Base-by-base conservation (phyloP, 2,888 invertebrate species). In the Rotaria magnacalcarata region DNA sequence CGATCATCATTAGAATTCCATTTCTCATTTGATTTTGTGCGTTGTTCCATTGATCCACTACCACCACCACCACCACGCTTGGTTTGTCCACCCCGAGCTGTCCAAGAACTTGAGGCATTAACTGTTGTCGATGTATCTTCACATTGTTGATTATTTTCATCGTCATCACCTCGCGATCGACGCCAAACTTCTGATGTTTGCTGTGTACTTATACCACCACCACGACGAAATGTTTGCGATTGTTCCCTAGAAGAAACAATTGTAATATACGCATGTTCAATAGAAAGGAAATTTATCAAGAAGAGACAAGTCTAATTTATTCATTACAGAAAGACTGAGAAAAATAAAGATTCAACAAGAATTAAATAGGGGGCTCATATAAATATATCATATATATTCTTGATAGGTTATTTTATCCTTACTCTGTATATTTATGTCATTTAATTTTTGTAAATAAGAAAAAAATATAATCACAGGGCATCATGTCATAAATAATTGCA, bases 221-320 rank as follows among this genome's bases (percentile, higher is more conserved):
- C 80, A 24, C 80, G 80, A 47, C 80, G 80, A 47, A 80, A 80
- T 47, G 80, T 47, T 24, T 80, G 80, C 24, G 80, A 80, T 80
- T 80, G 80, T 47, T 80, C 80, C 14, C 80, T 80, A 47, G 43
- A 43, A 8, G 16, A 52, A 52, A 11, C 16, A 4, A 47, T 52
- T 16, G 14, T 52, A 16, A 52, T 50, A 50, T 50, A 50, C 2
- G 34, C 34, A 34, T 34, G 34, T 34, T 34, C 34, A 47, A 7
- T 47, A 47, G 0, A 11, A 47, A 3, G 7, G 4, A 47, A 47
- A 47, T 47, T 47, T 11, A 47, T 10, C 47, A 47, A 47, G 11
- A 47, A 0, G 7, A 47, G 11, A 47, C 11, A 47, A 47, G 47
- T 47, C 7, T 11, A 5, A 47, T 7, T 47, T 47, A 47, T 47